Conservation (phyloP, 1,140 invertebrate species). For the Cydia splendana region DNA sequence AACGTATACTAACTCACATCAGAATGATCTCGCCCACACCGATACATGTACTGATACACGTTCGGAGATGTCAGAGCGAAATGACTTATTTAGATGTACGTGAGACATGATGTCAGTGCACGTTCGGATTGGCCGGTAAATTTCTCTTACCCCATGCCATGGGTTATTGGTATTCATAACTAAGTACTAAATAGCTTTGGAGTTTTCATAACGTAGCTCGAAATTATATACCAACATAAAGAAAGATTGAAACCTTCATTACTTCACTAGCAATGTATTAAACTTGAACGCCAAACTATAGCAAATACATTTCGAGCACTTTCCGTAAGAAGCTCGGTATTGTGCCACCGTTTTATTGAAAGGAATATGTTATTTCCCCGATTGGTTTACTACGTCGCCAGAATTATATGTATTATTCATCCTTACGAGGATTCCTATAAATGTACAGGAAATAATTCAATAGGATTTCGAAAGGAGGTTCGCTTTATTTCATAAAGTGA, state of each 20-base stretch:
- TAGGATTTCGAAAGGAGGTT: not conserved
- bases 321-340: not conserved
- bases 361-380: conserved; percentile 17
- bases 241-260: not conserved
- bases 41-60: no score
- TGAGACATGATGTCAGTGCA: no score
- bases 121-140: no score
- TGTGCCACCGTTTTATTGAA: not conserved
- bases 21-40: no score
- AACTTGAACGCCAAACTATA: not conserved
- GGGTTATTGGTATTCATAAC: no score
- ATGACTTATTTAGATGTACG: no score
- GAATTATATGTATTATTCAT: conserved; percentile 31
- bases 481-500: not conserved
- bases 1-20: no score
- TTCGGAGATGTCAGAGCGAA: no score
- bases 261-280: not conserved
- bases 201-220: no score
- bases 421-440: not conserved
- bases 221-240: not conserved
- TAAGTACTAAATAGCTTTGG: no score
- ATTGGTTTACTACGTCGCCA: not conserved
- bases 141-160: no score
- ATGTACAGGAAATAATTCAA: not conserved
- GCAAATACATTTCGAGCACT: not conserved